These are phyloP conservation scores for Sarcophaga peregrina DNA, from an alignment of 1,140 invertebrate genomes.

Conservation along the genomic window DNA sequence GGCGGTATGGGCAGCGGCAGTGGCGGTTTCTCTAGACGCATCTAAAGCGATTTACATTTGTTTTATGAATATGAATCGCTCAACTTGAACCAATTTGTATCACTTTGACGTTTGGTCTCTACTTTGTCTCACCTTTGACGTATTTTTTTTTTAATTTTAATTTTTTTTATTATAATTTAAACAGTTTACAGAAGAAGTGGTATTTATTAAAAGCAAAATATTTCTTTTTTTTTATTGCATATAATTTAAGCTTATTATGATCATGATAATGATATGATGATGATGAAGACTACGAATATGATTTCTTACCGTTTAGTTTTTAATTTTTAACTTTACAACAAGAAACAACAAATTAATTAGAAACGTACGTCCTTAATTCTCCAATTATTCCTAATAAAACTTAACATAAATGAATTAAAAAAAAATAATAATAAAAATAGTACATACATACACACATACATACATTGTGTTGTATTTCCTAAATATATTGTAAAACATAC, in stretches of 20 bases:
- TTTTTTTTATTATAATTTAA: too few species aligned
- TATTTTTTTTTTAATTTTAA: too few species aligned
- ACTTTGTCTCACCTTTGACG: too few species aligned
- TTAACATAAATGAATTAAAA: background rate
- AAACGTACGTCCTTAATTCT: background rate
- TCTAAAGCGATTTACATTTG: constrained; percentile 48
- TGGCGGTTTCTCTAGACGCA: constrained; percentile 50
- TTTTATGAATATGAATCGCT: constrained; percentile 43
- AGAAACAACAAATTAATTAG: background rate
- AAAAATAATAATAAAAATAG: too few species aligned
- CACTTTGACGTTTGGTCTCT: too few species aligned
- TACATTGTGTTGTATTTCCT: too few species aligned
- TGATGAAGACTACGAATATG: background rate
- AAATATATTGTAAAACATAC: too few species aligned
- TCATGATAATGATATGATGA: background rate
- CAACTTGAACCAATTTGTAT: too few species aligned
- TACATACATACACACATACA: too few species aligned
- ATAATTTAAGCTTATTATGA: background rate
- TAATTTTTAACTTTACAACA: background rate
- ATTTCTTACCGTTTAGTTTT: background rate
- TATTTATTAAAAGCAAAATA: background rate
- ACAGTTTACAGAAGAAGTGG: too few species aligned
- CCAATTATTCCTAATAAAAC: background rate
- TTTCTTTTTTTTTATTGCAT: background rate
- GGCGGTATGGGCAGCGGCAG: constrained; percentile 8